Percentiles rank a stretch among this genome's conserved stretches.
Evolutionary conservation across 2,113 vertebrate genomes (phyloP).

Genomic region (Malurus elegans): DNA sequence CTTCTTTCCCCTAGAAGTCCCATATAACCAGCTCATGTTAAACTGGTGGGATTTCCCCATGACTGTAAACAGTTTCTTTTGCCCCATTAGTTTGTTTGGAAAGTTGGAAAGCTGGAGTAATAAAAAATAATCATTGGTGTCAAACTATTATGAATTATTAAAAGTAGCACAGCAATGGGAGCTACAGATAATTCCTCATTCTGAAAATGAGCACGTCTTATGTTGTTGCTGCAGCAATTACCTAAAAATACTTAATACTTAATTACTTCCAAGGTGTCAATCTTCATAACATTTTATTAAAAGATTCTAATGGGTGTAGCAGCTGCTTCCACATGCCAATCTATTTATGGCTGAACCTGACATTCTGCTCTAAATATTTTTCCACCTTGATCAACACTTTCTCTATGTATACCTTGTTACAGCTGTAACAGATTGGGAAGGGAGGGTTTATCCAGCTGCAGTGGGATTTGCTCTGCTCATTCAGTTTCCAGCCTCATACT

Average conservation of each 20-base stretch:
- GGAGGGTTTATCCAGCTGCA: slow-evolving; percentile 9
- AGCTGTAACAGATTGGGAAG: slow-evolving; percentile 39
- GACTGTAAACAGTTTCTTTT: background rate
- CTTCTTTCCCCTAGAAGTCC: background rate
- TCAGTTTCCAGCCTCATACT: background rate
- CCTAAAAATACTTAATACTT: slow-evolving; percentile 75
- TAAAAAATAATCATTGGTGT: slow-evolving; percentile 59
- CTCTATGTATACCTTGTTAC: background rate
- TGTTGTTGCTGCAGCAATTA: slow-evolving; percentile 69
- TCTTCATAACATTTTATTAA: slow-evolving; percentile 75
- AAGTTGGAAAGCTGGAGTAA: slow-evolving; percentile 64
- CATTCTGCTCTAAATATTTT: slow-evolving; percentile 68
- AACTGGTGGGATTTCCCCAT: background rate
- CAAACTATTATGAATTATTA: slow-evolving; percentile 69
- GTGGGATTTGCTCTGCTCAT: slow-evolving; percentile 31
- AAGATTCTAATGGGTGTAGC: slow-evolving; percentile 69
- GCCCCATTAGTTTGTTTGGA: slow-evolving; percentile 36
- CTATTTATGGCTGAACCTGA: slow-evolving; percentile 45
- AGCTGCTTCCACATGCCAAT: slow-evolving; percentile 64
- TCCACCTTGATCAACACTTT: slow-evolving; percentile 61
- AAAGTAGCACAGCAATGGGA: slow-evolving; percentile 25
- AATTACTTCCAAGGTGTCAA: slow-evolving; percentile 77
- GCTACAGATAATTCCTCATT: slow-evolving; percentile 57
- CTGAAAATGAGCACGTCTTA: slow-evolving; percentile 59
- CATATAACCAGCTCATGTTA: background rate